Base-by-base conservation (phyloP, 1,140 invertebrate species). In the Drosophila pachea region DNA sequence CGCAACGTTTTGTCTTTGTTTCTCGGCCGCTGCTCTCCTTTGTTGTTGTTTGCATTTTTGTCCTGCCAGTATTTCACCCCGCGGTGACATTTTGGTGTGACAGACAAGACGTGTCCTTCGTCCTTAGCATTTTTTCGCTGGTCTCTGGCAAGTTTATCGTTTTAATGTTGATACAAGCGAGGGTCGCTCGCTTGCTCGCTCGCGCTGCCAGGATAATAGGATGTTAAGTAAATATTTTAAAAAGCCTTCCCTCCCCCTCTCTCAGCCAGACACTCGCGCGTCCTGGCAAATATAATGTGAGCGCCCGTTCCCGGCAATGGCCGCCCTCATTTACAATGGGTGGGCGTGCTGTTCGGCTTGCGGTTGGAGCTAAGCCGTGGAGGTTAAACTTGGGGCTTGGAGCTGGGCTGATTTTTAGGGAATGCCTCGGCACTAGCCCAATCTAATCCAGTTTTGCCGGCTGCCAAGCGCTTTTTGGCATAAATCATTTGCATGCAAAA, bases 401-500 rank as follows among this genome's bases (percentile, higher is more conserved):
- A 11, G 32, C 40, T 32, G 48, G 16, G 16, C 22, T 22, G 22
- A 9, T 22, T 52, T 68, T 56, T 68, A 64, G 66, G 66, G 66
- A 78, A 77, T 75, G 68, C 79, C 14, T 45, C 55, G 40, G 11
- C n/a, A 12, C 66, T 81, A 74, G 78, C 74, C 73, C 66, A 79
- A 83, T 84, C 81, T 84, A 84, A 84, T 84, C 81, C 79, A 84
- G 79, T 84, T 76, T 74, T 75, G 74, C 72, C 59, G 63, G 59
- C 73, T 76, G 70, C 78, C 68, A 73, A 73, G 76, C 66, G 67
- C 76, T 86, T 84, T 84, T 78, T 84, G 81, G 73, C 83, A 88
- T 88, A 88, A 88, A 88, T 88, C 86, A 88, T 88, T 88, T 88
- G 86, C 86, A 88, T 88, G 84, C 87, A 82, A 84, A 88, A 88